A percentile compares a stretch with the other conserved stretches of the same genome.
phyloP scores from a whole-genome alignment of 2,888 invertebrate genomes.

The Crossocerus cetratus region DNA sequence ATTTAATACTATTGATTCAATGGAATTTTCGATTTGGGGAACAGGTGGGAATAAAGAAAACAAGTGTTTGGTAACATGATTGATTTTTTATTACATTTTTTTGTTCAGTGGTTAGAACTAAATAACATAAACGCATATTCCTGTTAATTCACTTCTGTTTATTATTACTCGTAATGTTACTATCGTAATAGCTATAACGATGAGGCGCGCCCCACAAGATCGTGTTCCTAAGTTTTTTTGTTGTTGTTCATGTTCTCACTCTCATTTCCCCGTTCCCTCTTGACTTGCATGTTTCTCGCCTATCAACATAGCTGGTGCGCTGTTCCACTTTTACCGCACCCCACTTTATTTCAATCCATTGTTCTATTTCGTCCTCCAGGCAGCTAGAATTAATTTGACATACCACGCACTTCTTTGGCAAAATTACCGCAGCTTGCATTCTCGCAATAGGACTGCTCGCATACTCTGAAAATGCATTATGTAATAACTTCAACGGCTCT shows the following conservation, averaged over 20 bases:
- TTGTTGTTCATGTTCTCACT: conserved; percentile 27
- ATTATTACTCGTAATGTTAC: conserved; percentile 68
- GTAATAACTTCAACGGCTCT: too few relatives aligned
- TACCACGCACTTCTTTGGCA: too few relatives aligned
- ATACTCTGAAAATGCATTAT: too few relatives aligned
- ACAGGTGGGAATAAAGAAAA: conserved; percentile 27
- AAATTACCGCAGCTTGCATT: too few relatives aligned
- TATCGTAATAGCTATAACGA: conserved; percentile 73
- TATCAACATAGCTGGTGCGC: too few relatives aligned
- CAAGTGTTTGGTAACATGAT: conserved; percentile 70
- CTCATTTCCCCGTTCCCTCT: conserved; percentile 36
- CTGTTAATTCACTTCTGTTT: conserved; percentile 68
- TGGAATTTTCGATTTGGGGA: neutral
- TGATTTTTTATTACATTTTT: conserved; percentile 73
- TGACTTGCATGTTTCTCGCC: conserved; percentile 19
- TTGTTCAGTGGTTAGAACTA: conserved; percentile 73
- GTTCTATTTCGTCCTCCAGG: conserved; percentile 8
- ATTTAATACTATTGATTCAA: neutral
- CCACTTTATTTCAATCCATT: conserved; percentile 31
- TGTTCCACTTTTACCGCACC: too few relatives aligned
- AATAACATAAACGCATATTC: conserved; percentile 75
- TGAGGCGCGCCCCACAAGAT: conserved; percentile 66
- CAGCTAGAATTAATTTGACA: too few relatives aligned
- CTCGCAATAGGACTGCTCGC: too few relatives aligned
- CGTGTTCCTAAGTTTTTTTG: conserved; percentile 35